Conservation (phyloP, 1,140 invertebrate species). For the Vanessa tameamea region DNA sequence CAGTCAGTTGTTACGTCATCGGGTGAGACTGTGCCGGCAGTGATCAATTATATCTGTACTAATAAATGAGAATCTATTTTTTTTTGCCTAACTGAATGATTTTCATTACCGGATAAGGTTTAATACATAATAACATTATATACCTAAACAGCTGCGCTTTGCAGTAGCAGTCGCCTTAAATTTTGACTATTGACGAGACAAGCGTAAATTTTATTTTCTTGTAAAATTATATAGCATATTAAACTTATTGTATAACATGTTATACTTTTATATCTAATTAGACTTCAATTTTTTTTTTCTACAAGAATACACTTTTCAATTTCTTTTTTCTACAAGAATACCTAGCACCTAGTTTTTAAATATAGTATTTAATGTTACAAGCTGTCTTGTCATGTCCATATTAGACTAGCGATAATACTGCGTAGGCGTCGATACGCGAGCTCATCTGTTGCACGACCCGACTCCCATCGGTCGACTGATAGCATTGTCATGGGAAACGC, state of each 20-base stretch:
- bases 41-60: not conserved
- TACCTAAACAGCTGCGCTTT: no score
- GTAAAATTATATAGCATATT: no score
- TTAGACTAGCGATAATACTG: conserved; percentile 24
- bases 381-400: conserved; percentile 33
- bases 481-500: conserved; percentile 64
- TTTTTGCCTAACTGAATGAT: no score
- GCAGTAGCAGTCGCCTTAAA: no score
- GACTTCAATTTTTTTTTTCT: not conserved
- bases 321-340: not conserved
- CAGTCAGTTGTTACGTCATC: no score
- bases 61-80: no score
- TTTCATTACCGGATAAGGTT: no score
- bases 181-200: no score
- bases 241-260: no score
- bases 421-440: conserved; percentile 59
- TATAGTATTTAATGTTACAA: not conserved
- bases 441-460: conserved; percentile 54
- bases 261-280: no score
- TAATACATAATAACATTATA: no score
- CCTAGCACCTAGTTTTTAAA: not conserved
- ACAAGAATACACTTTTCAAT: not conserved
- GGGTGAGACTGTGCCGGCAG: not conserved
- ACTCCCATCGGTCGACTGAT: conserved; percentile 48
- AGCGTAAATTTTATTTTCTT: no score